phyloP scores from a whole-genome alignment of 2,113 vertebrate species.

The Narcine bancroftii region DNA sequence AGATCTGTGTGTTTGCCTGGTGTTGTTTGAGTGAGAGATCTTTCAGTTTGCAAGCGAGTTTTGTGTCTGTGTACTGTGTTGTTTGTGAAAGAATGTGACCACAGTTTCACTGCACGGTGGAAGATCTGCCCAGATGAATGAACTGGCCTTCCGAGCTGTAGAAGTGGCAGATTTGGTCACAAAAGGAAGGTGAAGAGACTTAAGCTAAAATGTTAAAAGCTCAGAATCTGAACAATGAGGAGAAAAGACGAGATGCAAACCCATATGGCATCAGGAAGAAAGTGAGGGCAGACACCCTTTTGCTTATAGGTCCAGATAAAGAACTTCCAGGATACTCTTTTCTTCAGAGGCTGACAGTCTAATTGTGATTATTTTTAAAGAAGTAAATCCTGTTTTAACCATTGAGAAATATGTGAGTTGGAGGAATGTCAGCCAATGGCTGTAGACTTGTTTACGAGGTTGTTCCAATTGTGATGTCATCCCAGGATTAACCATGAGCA shows the following conservation, averaged over 20 bases:
- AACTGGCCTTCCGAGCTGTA: background rate
- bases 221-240: background rate
- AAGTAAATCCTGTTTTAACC: background rate
- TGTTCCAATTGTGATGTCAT: background rate
- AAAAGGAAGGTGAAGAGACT: background rate
- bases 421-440: background rate
- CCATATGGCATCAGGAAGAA: background rate
- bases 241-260: background rate
- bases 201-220: background rate
- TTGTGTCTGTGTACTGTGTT: background rate
- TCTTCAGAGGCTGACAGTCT: background rate
- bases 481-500: background rate
- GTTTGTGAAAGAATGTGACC: background rate
- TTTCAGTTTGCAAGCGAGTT: background rate
- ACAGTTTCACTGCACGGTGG: background rate
- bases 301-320: too few relatives aligned
- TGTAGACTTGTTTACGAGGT: too few relatives aligned
- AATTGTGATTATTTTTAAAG: background rate
- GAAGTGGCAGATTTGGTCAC: background rate
- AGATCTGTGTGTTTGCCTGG: background rate
- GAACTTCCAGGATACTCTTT: background rate
- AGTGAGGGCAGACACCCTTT: background rate
- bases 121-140: background rate
- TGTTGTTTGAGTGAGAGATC: background rate
- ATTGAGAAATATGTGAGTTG: background rate